Evolutionary conservation across 2,888 invertebrate species (phyloP), one percentile per base, ranked within the genome.

Genomic region (Eristalinus aeneus): DNA sequence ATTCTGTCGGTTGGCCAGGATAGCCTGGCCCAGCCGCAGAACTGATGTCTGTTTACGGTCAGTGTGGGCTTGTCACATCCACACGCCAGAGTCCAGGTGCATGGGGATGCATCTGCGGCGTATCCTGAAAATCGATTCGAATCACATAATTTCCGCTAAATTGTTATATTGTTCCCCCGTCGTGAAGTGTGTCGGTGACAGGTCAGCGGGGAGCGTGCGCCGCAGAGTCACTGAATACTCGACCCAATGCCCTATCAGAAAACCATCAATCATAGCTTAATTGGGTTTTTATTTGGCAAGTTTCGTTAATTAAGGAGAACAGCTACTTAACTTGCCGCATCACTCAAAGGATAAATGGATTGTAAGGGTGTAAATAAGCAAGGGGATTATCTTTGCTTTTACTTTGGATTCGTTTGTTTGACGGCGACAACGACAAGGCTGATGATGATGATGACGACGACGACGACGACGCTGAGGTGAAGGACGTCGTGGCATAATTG

Each of bases 11-110:
- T 60, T 31, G 64, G 36, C 64, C 56, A 12, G 68, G 31, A 65
- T 46, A 73, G 72, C 46, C 61, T 67, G 74, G 67, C 16, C 60
- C 34, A 22, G 71, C 85, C 85, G 54, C 85, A 81, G 22, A 39
- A 74, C 67, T 81, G 72, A 72, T 77, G 81, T 78, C 76, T 81
- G 72, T 76, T 81, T 73, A 85, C 64, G 85, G 85, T 76, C 63
- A 78, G 46, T 74, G 81, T 71, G 82, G 86, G 74, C 77, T 46
- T 86, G 82, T 82, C 86, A 86, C 67, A 69, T 74, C 58, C 71
- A 76, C 75, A 76, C 22, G 64, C 46, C 54, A 23, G 32, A 46
- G 63, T 22, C 56, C 68, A 64, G 69, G 46, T 54, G 22, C 22
- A 78, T 8, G 60, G 56, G 23, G 31, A 4, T 39, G 53, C 67